A percentile compares a stretch with the other conserved stretches of the same genome.
These are phyloP conservation scores for Picus viridis DNA, from an alignment of 2,797 vertebrate species.

Conservation along the genomic window DNA sequence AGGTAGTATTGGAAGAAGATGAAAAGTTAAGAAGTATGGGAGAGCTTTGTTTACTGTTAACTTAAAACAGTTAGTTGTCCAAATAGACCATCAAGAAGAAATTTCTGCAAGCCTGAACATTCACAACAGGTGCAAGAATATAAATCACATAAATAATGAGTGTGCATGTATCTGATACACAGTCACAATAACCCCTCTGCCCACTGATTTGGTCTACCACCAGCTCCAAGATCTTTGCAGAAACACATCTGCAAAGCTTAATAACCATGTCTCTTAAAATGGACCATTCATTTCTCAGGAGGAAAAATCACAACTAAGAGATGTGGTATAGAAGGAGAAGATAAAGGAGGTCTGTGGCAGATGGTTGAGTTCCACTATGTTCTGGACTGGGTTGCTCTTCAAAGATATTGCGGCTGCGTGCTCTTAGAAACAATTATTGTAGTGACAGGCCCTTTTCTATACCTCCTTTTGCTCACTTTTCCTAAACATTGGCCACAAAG, in stretches of 20 bases:
- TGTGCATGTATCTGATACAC: not conserved
- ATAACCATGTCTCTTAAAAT: not conserved
- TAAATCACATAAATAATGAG: not conserved
- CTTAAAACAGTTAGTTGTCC: not conserved
- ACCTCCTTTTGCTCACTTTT: not conserved
- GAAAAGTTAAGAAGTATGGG: not conserved
- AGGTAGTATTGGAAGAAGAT: not conserved
- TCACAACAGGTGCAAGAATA: not conserved
- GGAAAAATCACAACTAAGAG: not conserved
- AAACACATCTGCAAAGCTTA: not conserved
- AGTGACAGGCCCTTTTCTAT: not conserved
- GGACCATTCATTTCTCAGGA: not conserved
- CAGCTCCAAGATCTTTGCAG: not conserved
- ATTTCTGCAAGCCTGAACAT: not conserved
- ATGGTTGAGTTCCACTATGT: not conserved
- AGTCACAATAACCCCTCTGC: not conserved
- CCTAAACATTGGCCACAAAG: not conserved
- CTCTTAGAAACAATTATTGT: not conserved
- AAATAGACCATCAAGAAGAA: not conserved
- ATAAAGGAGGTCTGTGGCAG: not conserved
- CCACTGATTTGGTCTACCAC: not conserved
- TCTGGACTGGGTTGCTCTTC: not conserved
- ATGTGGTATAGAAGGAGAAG: not conserved
- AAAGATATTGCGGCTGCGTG: not conserved
- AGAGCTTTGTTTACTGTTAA: not conserved